phyloP scores from a whole-genome alignment of 2,113 vertebrate species.

The Rynchops niger region DNA sequence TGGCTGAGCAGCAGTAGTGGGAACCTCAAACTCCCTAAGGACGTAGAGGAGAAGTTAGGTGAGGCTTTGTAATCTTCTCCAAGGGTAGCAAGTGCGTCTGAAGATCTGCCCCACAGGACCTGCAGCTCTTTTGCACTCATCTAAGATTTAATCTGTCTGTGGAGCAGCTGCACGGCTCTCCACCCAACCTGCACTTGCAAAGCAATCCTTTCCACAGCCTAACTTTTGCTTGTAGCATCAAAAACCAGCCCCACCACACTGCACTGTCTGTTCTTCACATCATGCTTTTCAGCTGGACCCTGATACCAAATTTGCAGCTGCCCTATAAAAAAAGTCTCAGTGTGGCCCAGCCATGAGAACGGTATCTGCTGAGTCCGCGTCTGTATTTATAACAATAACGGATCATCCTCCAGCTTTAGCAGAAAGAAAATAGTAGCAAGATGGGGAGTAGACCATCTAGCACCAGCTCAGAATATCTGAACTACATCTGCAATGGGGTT shows the following conservation, averaged over 20 bases:
- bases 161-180: neutral
- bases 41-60: neutral
- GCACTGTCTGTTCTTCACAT: neutral
- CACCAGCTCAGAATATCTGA: slow-evolving; percentile 42
- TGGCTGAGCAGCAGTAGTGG: neutral
- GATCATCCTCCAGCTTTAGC: neutral
- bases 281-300: neutral
- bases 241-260: neutral
- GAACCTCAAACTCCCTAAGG: neutral
- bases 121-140: neutral
- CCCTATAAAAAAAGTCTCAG: neutral
- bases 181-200: neutral
- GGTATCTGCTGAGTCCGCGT: neutral
- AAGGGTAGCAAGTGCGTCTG: rapidly evolving
- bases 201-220: neutral
- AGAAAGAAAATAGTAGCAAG: slow-evolving; percentile 14
- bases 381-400: slow-evolving; percentile 4
- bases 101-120: neutral
- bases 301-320: neutral
- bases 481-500: slow-evolving; percentile 25
- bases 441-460: slow-evolving; percentile 30
- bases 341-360: neutral
- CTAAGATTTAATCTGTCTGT: neutral
- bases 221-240: neutral
- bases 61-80: neutral